A percentile compares a stretch with the other conserved stretches of the same genome.
These are phyloP conservation scores for Panthera uncia DNA, from an alignment of 2,113 vertebrate species.

Conservation along the genomic window DNA sequence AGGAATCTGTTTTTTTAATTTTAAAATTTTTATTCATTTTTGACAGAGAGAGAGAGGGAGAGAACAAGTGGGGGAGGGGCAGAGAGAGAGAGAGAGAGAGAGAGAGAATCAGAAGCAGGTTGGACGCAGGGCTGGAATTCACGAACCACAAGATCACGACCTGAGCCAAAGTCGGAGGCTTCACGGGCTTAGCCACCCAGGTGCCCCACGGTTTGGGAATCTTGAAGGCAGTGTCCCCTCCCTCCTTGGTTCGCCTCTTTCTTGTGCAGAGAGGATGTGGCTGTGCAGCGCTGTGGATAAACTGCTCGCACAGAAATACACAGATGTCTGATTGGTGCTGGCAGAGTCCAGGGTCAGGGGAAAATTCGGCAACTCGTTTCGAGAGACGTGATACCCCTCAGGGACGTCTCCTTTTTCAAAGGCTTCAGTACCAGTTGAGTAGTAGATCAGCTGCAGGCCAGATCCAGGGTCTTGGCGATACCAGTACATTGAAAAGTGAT, in stretches of 20 bases:
- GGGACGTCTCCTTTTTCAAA: neutral
- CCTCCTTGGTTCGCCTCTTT: fast-evolving
- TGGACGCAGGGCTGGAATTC: too few species aligned
- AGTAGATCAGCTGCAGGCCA: constrained; percentile 45
- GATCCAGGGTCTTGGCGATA: constrained; percentile 55
- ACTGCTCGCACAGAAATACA: constrained; percentile 37
- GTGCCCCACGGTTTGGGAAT: neutral
- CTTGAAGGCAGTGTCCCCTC: neutral
- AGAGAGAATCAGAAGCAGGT: too few species aligned
- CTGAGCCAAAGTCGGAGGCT: too few species aligned
- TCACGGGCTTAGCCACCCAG: too few species aligned
- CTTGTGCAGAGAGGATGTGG: neutral
- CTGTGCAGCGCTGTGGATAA: fast-evolving
- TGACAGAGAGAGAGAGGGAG: too few species aligned
- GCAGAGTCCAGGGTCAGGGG: constrained; percentile 50
- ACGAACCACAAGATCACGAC: too few species aligned
- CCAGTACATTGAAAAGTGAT: constrained; percentile 64
- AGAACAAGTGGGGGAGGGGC: too few species aligned
- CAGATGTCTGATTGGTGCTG: constrained; percentile 53
- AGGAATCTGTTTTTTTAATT: neutral
- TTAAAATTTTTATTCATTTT: too few species aligned
- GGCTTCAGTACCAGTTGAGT: fast-evolving
- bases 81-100: too few species aligned
- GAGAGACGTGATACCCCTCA: neutral
- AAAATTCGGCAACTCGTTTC: fast-evolving